These are phyloP conservation scores for Leptonema lineaticorne DNA, from an alignment of 1,140 invertebrate genomes.

Conservation along the genomic window DNA sequence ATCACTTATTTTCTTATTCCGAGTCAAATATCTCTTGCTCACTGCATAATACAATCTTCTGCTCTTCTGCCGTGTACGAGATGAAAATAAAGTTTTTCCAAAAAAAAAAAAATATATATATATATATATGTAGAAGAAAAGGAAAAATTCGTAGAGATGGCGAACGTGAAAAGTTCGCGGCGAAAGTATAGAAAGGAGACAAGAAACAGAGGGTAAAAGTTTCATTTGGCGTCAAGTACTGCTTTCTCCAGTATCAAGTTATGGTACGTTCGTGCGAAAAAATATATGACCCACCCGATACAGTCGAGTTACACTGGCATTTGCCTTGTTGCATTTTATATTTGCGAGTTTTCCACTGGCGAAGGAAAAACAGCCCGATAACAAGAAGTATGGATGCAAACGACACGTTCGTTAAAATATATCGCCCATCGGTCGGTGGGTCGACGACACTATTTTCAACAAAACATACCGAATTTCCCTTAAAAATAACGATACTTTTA, in stretches of 20 bases:
- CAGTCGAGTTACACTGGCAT: neutral
- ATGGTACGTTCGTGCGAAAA: conserved; percentile 12
- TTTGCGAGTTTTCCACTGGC: neutral
- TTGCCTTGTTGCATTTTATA: conserved; percentile 20
- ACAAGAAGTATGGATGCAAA: neutral
- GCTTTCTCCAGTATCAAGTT: too few relatives aligned
- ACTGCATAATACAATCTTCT: conserved; percentile 21
- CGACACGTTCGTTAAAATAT: neutral
- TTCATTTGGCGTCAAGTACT: conserved; percentile 28
- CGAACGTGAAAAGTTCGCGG: neutral
- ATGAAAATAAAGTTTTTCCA: conserved; percentile 10
- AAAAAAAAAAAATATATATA: conserved; percentile 9
- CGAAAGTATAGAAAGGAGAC: neutral
- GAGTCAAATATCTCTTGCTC: conserved; percentile 18
- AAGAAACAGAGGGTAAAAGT: conserved; percentile 12
- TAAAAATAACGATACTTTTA: too few relatives aligned
- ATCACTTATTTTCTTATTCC: conserved; percentile 18
- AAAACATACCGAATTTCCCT: too few relatives aligned
- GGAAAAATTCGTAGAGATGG: conserved; percentile 5
- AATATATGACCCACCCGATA: conserved; percentile 17
- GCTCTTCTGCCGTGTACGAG: too few relatives aligned
- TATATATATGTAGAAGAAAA: neutral
- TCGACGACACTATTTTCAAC: too few relatives aligned
- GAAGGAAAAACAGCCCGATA: neutral
- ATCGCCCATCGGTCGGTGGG: too few relatives aligned